phyloP scores from a whole-genome alignment of 2,797 vertebrate species.

The Acropternis orthonyx region DNA sequence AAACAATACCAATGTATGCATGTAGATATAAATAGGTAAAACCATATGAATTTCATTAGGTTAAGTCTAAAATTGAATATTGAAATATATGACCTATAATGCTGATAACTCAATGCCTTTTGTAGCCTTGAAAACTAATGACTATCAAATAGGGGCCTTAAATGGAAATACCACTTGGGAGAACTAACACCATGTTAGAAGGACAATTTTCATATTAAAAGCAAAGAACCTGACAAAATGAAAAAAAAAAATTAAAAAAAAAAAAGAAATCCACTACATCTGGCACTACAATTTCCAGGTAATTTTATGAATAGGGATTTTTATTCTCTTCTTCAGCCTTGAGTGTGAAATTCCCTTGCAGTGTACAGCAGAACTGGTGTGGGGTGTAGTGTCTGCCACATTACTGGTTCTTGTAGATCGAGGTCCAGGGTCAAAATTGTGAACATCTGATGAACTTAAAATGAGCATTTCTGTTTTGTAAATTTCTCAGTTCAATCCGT shows the following conservation, averaged over 20 bases:
- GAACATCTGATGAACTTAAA: background rate
- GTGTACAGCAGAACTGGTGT: background rate
- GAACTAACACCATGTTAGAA: background rate
- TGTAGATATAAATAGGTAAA: background rate
- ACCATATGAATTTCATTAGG: background rate
- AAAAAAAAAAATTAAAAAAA: too few relatives aligned
- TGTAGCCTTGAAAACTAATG: background rate
- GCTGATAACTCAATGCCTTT: background rate
- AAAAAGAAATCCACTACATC: background rate
- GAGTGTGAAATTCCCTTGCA: background rate
- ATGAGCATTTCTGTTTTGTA: background rate
- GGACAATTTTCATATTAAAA: background rate
- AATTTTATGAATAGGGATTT: background rate
- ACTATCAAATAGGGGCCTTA: background rate
- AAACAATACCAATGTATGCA: background rate
- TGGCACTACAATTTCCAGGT: background rate
- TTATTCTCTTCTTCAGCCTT: background rate
- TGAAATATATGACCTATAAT: background rate
- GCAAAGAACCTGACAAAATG: background rate
- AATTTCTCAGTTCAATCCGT: background rate
- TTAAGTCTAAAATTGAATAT: background rate
- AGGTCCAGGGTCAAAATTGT: background rate
- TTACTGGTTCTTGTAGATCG: background rate
- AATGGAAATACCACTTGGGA: background rate
- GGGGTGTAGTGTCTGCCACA: background rate